Percentiles rank a stretch among this genome's conserved stretches.
Evolutionary conservation across 2,888 invertebrate genomes (phyloP).

Genomic region (Pediacus dermestoides): DNA sequence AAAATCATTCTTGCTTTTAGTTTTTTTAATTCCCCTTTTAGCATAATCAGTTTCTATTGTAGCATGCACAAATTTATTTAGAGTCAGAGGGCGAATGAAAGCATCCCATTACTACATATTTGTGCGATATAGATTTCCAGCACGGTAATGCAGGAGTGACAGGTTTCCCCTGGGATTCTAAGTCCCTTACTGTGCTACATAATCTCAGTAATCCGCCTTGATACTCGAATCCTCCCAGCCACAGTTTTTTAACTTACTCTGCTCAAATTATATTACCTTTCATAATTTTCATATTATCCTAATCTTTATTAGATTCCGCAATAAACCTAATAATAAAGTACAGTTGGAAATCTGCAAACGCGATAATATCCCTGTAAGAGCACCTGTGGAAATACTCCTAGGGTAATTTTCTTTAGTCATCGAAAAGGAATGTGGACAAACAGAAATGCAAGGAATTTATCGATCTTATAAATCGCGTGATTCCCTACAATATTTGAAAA

Average conservation of each 20-base stretch:
- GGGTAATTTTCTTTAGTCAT: conserved; percentile 6
- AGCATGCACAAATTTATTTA: too few species aligned
- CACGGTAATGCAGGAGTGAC: too few species aligned
- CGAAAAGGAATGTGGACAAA: conserved; percentile 5
- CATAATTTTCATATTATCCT: conserved; percentile 30
- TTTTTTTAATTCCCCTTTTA: too few species aligned
- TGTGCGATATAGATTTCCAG: too few species aligned
- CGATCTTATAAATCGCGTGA: conserved; percentile 32
- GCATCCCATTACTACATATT: too few species aligned
- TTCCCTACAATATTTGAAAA: conserved; percentile 28
- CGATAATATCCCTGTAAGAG: too few species aligned
- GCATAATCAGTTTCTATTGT: too few species aligned
- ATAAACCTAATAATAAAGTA: conserved; percentile 16
- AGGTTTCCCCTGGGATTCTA: conserved; percentile 33
- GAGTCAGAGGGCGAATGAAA: too few species aligned
- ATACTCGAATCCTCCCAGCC: conserved; percentile 34
- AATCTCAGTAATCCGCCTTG: conserved; percentile 34
- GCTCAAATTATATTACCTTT: conserved; percentile 40
- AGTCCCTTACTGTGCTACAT: conserved; percentile 32
- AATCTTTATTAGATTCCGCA: conserved; percentile 23
- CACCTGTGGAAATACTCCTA: too few species aligned
- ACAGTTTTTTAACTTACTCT: conserved; percentile 41
- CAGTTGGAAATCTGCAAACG: too few species aligned
- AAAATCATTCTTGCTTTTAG: too few species aligned
- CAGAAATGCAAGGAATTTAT: conserved; percentile 25